These are phyloP conservation scores for Thryonomys swinderianus DNA, from an alignment of 2,113 vertebrate genomes.

Conservation along the genomic window DNA sequence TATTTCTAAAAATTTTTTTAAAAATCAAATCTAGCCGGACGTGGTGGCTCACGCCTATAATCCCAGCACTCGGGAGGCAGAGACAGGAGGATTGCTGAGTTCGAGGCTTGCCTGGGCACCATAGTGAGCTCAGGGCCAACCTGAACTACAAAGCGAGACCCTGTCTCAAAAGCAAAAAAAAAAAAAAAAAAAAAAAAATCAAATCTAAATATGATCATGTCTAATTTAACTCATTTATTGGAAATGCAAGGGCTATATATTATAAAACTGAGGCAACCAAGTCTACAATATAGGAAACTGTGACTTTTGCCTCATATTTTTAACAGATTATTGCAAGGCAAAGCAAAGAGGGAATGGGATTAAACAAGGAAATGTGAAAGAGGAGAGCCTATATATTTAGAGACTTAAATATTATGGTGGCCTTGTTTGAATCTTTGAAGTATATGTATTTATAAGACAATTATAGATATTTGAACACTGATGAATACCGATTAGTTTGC, in stretches of 20 bases:
- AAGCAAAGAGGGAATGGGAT: neutral
- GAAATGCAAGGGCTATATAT: neutral
- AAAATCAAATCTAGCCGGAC: neutral
- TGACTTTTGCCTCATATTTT: neutral
- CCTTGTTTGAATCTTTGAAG: neutral
- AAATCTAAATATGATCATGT: neutral
- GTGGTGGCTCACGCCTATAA: too few species aligned
- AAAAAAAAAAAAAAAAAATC: too few species aligned
- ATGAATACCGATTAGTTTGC: neutral
- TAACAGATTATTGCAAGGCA: neutral
- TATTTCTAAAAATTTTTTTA: neutral
- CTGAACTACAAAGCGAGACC: too few species aligned
- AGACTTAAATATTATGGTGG: neutral
- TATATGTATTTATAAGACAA: neutral
- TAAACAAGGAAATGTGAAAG: neutral
- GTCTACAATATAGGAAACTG: neutral
- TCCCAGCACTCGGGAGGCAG: too few species aligned
- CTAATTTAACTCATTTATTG: neutral
- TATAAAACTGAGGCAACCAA: conserved; percentile 9
- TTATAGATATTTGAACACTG: neutral
- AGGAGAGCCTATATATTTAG: neutral
- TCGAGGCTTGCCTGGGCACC: too few species aligned
- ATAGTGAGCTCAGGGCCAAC: too few species aligned
- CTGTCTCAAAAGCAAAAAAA: too few species aligned
- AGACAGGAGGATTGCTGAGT: too few species aligned